Evolutionary conservation across 1,140 invertebrate genomes (phyloP).

Genomic region (Grapholita molesta): DNA sequence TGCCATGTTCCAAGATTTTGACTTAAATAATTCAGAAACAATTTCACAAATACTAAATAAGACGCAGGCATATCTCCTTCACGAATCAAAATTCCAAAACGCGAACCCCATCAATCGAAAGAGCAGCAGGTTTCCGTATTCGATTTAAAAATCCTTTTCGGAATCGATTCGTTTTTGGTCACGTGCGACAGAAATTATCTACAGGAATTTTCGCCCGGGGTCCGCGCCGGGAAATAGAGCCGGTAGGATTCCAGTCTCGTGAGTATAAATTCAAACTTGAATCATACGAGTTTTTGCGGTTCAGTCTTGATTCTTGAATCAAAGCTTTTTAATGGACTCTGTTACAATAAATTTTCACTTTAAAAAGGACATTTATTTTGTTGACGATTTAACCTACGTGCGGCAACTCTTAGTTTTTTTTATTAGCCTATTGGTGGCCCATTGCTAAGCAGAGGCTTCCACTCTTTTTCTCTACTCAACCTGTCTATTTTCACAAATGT

Average conservation of each 20-base stretch:
- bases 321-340: no score
- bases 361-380: no score
- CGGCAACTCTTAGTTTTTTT: no score
- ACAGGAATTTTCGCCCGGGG: slow-evolving; percentile 25
- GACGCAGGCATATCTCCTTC: background rate
- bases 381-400: no score
- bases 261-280: background rate
- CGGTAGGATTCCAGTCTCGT: background rate
- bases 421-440: no score
- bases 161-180: slow-evolving; percentile 31
- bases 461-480: no score
- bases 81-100: background rate
- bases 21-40: background rate
- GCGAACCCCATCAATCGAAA: background rate
- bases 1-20: no score
- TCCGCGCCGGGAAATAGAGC: background rate
- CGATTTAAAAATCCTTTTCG: slow-evolving; percentile 20
- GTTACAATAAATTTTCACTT: no score
- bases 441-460: no score
- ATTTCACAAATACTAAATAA: background rate
- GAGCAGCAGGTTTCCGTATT: background rate
- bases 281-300: no score
- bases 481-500: no score
- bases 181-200: slow-evolving; percentile 29
- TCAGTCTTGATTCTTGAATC: no score